These are phyloP conservation scores for Macropis europaea DNA, from an alignment of 2,888 invertebrate species.

Conservation along the genomic window DNA sequence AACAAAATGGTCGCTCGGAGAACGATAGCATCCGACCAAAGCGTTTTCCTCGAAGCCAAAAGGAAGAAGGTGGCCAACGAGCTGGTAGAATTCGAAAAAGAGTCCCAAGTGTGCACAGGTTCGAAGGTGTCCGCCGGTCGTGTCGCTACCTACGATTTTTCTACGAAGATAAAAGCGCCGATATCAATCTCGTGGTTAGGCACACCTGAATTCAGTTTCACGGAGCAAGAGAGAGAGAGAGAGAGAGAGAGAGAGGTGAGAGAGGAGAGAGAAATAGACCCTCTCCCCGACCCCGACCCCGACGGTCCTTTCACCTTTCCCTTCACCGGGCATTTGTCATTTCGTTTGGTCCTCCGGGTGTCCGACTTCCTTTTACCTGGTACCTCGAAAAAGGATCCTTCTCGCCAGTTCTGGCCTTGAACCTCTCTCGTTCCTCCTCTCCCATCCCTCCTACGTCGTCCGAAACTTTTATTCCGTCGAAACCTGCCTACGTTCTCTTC, in stretches of 20 bases:
- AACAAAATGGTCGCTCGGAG: no score
- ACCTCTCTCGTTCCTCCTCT: constrained; percentile 18
- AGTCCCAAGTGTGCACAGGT: constrained; percentile 5
- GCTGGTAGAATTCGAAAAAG: constrained; percentile 18
- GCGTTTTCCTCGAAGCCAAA: constrained; percentile 2
- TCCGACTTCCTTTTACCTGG: constrained; percentile 75
- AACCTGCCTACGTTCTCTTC: constrained; percentile 6
- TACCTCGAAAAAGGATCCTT: constrained; percentile 63
- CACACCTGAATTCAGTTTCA: constrained; percentile 56
- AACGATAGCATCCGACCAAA: background rate
- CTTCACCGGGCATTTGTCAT: constrained; percentile 76
- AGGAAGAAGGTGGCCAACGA: constrained; percentile 2
- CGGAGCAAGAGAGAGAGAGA: background rate
- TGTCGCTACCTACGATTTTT: constrained; percentile 37
- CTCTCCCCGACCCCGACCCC: constrained; percentile 46
- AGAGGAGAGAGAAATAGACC: background rate
- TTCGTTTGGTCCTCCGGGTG: constrained; percentile 70
- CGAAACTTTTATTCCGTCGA: constrained; percentile 24
- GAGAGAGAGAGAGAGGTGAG: background rate
- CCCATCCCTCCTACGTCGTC: constrained; percentile 4
- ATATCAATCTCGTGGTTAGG: constrained; percentile 58
- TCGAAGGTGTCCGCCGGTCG: constrained; percentile 10
- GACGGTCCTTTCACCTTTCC: constrained; percentile 74
- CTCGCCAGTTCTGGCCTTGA: constrained; percentile 57
- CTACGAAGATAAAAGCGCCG: constrained; percentile 38